Evolutionary conservation across 2,797 vertebrate species (phyloP).

Genomic region (Cyclopterus lumpus): DNA sequence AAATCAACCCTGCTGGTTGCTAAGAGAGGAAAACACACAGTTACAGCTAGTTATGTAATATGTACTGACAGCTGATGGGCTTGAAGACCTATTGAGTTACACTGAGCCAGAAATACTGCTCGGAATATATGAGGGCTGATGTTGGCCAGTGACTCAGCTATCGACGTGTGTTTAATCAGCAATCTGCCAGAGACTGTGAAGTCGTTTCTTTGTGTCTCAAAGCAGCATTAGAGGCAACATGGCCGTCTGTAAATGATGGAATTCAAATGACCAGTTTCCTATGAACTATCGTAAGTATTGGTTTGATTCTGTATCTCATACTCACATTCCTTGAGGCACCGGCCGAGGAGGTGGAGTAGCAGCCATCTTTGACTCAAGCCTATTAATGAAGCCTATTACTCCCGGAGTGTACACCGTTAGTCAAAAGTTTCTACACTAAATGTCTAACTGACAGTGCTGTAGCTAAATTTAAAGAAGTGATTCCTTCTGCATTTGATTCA

Average conservation of each 20-base stretch:
- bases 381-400: too few species aligned
- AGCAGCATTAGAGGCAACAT: neutral
- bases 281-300: neutral
- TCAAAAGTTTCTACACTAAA: too few species aligned
- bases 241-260: neutral
- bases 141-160: conserved; percentile 15
- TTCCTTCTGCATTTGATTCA: too few species aligned
- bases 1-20: conserved; percentile 61
- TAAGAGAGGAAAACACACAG: conserved; percentile 69
- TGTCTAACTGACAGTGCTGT: too few species aligned
- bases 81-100: conserved; percentile 19
- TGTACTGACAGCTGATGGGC: conserved; percentile 55
- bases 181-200: neutral
- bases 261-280: neutral
- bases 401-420: too few species aligned
- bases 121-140: conserved; percentile 11
- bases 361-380: too few species aligned
- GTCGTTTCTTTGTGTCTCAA: neutral
- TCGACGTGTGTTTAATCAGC: conserved; percentile 3
- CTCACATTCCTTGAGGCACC: too few species aligned
- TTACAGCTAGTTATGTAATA: conserved; percentile 56
- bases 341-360: too few species aligned
- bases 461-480: too few species aligned
- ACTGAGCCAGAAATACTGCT: conserved; percentile 29
- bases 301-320: neutral